These are phyloP conservation scores for Zeugodacus cucurbitae DNA, from an alignment of 1,140 invertebrate genomes.

Conservation along the genomic window DNA sequence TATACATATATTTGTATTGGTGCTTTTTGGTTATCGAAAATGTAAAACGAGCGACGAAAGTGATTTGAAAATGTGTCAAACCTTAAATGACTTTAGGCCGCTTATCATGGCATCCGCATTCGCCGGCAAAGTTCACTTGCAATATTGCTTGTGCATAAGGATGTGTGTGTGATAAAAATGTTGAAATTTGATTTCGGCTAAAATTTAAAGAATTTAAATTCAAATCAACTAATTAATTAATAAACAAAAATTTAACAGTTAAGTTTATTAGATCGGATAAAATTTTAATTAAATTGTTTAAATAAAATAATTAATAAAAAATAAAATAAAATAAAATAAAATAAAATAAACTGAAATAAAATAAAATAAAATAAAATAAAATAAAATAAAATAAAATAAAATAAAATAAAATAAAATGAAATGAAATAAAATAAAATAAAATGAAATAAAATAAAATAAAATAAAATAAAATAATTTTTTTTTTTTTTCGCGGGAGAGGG, in stretches of 20 bases:
- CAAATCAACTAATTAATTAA: not conserved
- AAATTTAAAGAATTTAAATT: not conserved
- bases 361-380: not conserved
- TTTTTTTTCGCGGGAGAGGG: too few relatives aligned
- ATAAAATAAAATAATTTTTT: too few relatives aligned
- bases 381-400: not conserved
- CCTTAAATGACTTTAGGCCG: not conserved
- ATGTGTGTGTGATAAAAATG: not conserved
- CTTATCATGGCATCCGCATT: not conserved
- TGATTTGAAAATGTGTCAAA: not conserved
- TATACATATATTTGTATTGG: not conserved
- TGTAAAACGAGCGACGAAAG: not conserved
- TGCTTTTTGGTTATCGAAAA: not conserved
- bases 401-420: not conserved
- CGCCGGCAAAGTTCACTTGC: not conserved
- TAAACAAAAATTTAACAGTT: too few relatives aligned
- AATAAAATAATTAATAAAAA: too few relatives aligned
- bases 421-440: too few relatives aligned
- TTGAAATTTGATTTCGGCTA: not conserved
- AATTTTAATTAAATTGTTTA: too few relatives aligned
- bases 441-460: too few relatives aligned
- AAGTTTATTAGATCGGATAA: too few relatives aligned
- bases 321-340: not conserved
- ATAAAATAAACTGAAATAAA: too few relatives aligned
- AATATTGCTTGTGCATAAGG: not conserved